Base-by-base conservation (phyloP, 2,888 invertebrate genomes). In the Nipponacmea schrenckii region DNA sequence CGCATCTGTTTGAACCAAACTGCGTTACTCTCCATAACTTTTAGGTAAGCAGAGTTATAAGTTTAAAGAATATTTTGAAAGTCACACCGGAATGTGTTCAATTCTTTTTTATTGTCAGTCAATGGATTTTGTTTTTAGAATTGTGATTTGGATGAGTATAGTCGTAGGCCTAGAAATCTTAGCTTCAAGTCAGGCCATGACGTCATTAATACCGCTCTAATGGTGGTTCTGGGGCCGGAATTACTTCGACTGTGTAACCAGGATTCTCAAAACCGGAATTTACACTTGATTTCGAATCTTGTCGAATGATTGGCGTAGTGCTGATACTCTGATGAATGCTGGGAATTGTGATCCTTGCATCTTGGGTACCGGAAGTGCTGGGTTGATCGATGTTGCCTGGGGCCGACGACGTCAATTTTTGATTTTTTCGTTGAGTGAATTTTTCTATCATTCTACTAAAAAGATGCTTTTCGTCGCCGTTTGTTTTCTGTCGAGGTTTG, bases 371-470 rank as follows among this genome's bases (percentile, higher is more conserved):
- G 56, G 56, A 56, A 24, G 56, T 56, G 24, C 56, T 24, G 3
- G 56, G 56, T 56, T 56, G 56, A 56, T 56, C 56, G 56, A 56
- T 56, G 56, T 56, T 56, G 14, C 20, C 24, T 20, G 56, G 20
- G 4, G 56, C 24, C 0, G 56, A 56, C 3, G 20, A 24, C 8
- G 39, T 39, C 39, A 39, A 8, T 56, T 56, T 56, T 56, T 56
- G 56, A 56, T 56, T 56, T 56, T 56, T 56, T 56, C 56, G 20
- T 12, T 56, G 20, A 14, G 56, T 56, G 56, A 56, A 56, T 56
- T 24, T 20, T 12, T 56, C 56, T 20, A 56, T 56, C 56, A 56
- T 56, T 56, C 56, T 20, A 12, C 56, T 24, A 56, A 56, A 56
- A 8, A 56, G 12, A 3, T 24, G 24, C 5, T 56, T 56, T 24